Conservation (phyloP, 2,113 vertebrate species). For the Sorex araneus region DNA sequence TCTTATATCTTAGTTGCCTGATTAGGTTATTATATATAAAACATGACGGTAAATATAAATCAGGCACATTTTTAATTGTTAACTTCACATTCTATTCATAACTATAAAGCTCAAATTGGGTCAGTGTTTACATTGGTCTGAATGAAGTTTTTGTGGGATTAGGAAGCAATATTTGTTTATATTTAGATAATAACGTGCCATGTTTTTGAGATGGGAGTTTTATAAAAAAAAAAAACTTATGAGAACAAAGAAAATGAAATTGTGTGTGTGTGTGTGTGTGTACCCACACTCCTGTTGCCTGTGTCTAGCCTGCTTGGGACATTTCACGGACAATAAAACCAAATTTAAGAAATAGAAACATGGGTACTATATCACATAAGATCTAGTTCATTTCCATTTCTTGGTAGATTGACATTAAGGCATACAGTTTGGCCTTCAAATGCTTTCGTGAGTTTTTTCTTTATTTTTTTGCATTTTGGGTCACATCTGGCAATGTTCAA, state of each 20-base stretch:
- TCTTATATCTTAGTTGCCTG: constrained; percentile 45
- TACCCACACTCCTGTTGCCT: neutral
- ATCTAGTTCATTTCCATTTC: constrained; percentile 45
- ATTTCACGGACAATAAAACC: constrained; percentile 72
- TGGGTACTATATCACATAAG: constrained; percentile 22
- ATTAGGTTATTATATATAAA: constrained; percentile 48
- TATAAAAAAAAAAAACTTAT: constrained; percentile 29
- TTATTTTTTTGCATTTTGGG: no score
- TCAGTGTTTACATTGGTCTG: constrained; percentile 32
- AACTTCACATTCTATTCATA: constrained; percentile 46
- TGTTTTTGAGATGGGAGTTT: constrained; percentile 50
- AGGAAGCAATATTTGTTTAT: constrained; percentile 51
- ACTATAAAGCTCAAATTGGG: constrained; percentile 36
- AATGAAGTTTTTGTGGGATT: constrained; percentile 34
- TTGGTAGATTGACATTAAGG: constrained; percentile 26
- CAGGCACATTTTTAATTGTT: constrained; percentile 25
- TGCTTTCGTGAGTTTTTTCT: constrained; percentile 38
- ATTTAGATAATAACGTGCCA: neutral
- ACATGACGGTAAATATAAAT: constrained; percentile 62
- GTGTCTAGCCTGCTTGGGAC: constrained; percentile 44
- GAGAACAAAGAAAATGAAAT: constrained; percentile 61
- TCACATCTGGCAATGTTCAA: no score
- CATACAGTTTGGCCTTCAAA: constrained; percentile 32
- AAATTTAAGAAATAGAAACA: constrained; percentile 30
- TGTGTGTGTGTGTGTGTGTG: neutral